phyloP scores from a whole-genome alignment of 2,797 vertebrate species.

The Myripristis jacobus region DNA sequence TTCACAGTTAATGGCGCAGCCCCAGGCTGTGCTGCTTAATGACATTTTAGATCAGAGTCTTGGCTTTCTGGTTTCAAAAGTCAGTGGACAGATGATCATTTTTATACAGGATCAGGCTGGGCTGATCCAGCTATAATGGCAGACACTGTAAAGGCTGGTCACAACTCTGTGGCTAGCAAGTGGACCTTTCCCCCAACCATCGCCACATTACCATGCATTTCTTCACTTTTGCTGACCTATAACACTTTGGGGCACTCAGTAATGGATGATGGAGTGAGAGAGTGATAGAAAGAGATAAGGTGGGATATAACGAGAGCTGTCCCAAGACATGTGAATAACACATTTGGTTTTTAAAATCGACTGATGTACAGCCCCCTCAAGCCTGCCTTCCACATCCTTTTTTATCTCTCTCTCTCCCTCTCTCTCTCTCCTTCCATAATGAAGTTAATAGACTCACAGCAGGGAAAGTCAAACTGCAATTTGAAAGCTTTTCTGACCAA shows the following conservation, averaged over 20 bases:
- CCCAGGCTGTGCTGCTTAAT: constrained; percentile 20
- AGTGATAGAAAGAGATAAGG: constrained; percentile 7
- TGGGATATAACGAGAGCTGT: constrained; percentile 1
- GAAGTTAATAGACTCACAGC: constrained; percentile 69
- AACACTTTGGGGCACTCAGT: constrained; percentile 14
- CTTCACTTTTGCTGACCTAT: constrained; percentile 25
- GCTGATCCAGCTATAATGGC: background rate
- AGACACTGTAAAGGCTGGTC: background rate
- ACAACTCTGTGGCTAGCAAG: background rate
- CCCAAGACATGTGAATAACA: constrained; percentile 36
- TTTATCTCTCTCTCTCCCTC: constrained; percentile 25
- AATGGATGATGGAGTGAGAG: constrained; percentile 6
- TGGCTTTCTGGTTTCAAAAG: background rate
- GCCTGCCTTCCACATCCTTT: constrained; percentile 17
- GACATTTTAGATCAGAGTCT: background rate
- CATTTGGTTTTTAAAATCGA: constrained; percentile 31
- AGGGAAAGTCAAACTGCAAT: constrained; percentile 70
- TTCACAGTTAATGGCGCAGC: constrained; percentile 12
- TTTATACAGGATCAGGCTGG: no score
- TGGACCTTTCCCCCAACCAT: background rate
- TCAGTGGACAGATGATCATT: background rate
- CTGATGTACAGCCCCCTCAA: constrained; percentile 31
- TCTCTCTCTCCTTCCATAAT: constrained; percentile 38
- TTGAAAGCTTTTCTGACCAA: constrained; percentile 71
- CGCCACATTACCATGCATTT: constrained; percentile 9